These are phyloP conservation scores for Pemphigus obesinymphae DNA, from an alignment of 1,140 invertebrate species.

Conservation along the genomic window DNA sequence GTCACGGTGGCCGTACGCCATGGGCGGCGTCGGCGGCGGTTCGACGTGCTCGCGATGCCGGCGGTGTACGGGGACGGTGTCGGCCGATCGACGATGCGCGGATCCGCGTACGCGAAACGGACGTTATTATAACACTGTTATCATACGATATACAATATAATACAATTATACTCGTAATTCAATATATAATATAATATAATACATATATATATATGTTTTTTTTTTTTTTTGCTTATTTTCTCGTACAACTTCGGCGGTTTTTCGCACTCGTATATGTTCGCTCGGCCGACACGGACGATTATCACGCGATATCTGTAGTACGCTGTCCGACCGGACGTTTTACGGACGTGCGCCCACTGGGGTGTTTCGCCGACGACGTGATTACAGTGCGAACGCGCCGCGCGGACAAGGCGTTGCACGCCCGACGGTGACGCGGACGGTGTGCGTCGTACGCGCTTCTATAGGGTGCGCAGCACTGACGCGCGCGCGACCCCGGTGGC, in stretches of 20 bases:
- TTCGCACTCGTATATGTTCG: too few relatives aligned
- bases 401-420: background rate
- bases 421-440: background rate
- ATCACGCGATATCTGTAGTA: too few relatives aligned
- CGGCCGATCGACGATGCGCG: background rate
- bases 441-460: background rate
- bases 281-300: too few relatives aligned
- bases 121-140: background rate
- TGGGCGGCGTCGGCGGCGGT: background rate
- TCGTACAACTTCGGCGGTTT: too few relatives aligned
- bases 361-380: background rate
- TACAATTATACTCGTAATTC: too few relatives aligned
- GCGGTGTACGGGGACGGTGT: background rate
- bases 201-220: too few relatives aligned
- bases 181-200: too few relatives aligned
- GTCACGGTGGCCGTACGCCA: background rate
- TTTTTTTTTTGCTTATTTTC: too few relatives aligned
- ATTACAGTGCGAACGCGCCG: background rate
- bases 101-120: background rate
- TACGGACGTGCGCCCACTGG: too few relatives aligned
- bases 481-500: background rate
- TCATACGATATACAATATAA: too few relatives aligned
- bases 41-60: background rate
- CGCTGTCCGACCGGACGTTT: too few relatives aligned
- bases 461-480: slow-evolving; percentile 2